A percentile compares a stretch with the other conserved stretches of the same genome.
These are phyloP conservation scores for Cepphus grylle DNA, from an alignment of 2,113 vertebrate genomes.

Conservation along the genomic window DNA sequence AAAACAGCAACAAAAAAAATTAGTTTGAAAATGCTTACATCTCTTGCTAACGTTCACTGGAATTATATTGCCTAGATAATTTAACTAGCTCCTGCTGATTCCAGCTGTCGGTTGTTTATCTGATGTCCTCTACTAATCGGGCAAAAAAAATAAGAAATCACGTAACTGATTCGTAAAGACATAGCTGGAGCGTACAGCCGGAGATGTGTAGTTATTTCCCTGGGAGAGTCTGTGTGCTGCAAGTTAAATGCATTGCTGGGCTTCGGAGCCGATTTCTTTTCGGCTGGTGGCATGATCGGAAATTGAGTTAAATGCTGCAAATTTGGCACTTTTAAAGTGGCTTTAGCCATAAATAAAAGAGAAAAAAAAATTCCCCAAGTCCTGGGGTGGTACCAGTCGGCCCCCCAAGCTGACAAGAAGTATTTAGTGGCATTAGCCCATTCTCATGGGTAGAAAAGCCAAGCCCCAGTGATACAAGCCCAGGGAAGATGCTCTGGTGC, in stretches of 20 bases:
- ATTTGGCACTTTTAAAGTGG: background rate
- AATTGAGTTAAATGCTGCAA: background rate
- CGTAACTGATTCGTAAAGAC: background rate
- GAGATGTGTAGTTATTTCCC: background rate
- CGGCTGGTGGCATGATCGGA: background rate
- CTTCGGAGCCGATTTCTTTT: background rate
- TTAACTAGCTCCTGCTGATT: background rate
- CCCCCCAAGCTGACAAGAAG: background rate
- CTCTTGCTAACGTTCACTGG: background rate
- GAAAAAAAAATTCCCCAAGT: background rate
- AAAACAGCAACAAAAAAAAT: background rate
- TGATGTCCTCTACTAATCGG: background rate
- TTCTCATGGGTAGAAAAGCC: background rate
- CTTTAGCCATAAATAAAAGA: background rate
- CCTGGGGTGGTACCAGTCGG: accelerated
- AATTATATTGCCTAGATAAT: background rate
- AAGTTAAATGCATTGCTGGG: background rate
- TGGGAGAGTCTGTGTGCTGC: background rate
- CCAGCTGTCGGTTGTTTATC: background rate
- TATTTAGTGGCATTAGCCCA: background rate
- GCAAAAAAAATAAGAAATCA: background rate
- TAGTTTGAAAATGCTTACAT: background rate
- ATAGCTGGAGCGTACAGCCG: background rate
- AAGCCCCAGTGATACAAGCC: background rate
- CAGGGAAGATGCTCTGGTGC: background rate